Evolutionary conservation across 2,797 vertebrate genomes (phyloP).

Genomic region (Sparus aurata): DNA sequence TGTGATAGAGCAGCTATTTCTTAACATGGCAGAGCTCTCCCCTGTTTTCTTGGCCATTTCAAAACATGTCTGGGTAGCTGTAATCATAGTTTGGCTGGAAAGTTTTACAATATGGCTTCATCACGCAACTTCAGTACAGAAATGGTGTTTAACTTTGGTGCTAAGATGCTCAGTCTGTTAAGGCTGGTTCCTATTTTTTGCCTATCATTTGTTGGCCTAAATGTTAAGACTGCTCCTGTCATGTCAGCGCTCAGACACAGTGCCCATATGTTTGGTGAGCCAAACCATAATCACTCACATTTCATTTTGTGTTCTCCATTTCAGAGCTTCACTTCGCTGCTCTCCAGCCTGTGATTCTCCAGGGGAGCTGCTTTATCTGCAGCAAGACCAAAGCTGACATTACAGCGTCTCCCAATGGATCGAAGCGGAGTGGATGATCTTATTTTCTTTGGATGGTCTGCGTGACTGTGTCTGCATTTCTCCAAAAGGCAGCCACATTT

Average conservation of each 20-base stretch:
- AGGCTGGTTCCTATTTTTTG: not conserved
- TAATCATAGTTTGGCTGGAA: slow-evolving; percentile 26
- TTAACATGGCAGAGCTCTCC: slow-evolving; percentile 7
- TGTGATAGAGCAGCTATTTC: slow-evolving; percentile 40
- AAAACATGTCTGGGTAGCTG: slow-evolving; percentile 38
- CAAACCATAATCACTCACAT: slow-evolving; percentile 12
- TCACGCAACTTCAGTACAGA: not conserved
- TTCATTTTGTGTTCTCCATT: slow-evolving; percentile 54
- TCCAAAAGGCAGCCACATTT: not conserved
- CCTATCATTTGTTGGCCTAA: not conserved
- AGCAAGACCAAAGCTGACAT: slow-evolving; percentile 46
- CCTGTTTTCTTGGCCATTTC: slow-evolving; percentile 19
- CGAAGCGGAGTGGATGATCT: slow-evolving; percentile 25
- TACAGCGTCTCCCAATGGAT: slow-evolving; percentile 55
- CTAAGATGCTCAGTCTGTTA: not conserved
- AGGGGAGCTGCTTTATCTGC: slow-evolving; percentile 53
- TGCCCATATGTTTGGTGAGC: not conserved
- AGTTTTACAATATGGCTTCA: slow-evolving; percentile 44
- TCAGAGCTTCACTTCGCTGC: slow-evolving; percentile 45
- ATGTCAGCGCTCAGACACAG: not conserved
- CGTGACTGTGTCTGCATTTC: slow-evolving; percentile 28
- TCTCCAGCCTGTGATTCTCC: slow-evolving; percentile 47
- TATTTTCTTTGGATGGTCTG: slow-evolving; percentile 35
- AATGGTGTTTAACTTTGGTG: not conserved
- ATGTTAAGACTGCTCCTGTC: not conserved